A percentile compares a stretch with the other conserved stretches of the same genome.
These are phyloP conservation scores for Coregonus sp. DNA, from an alignment of 2,797 vertebrate species.

Conservation along the genomic window DNA sequence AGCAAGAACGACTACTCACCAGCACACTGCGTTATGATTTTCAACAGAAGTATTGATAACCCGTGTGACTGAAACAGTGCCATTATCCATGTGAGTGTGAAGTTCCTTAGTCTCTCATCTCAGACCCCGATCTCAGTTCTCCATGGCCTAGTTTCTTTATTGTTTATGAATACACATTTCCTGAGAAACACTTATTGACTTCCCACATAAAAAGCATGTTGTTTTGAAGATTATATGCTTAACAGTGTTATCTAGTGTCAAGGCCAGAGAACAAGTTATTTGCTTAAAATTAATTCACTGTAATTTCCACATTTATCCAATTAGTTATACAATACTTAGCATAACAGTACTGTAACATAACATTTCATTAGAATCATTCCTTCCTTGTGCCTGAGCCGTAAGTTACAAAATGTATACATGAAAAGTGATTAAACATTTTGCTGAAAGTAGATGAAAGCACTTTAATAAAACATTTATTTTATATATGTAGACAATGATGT, in stretches of 20 bases:
- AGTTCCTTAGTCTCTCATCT: neutral
- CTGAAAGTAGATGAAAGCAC: neutral
- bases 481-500: neutral
- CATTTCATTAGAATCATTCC: too few species aligned
- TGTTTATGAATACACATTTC: neutral
- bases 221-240: neutral
- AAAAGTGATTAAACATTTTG: neutral
- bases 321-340: neutral
- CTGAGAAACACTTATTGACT: neutral
- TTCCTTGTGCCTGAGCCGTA: neutral
- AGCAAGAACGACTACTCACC: slow-evolving; percentile 46
- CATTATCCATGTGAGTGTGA: slow-evolving; percentile 40
- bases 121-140: slow-evolving; percentile 48
- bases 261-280: neutral
- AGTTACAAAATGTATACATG: neutral
- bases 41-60: slow-evolving; percentile 32
- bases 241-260: slow-evolving; percentile 28
- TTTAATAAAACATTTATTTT: neutral
- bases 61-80: neutral
- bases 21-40: slow-evolving; percentile 18
- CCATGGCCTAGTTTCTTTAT: neutral
- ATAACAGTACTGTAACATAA: too few species aligned
- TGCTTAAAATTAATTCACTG: neutral
- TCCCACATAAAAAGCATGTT: neutral
- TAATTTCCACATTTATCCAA: neutral